Evolutionary conservation across 2,888 invertebrate genomes (phyloP), one percentile per base, ranked within the genome.

Genomic region (Hypolimnas misippus): DNA sequence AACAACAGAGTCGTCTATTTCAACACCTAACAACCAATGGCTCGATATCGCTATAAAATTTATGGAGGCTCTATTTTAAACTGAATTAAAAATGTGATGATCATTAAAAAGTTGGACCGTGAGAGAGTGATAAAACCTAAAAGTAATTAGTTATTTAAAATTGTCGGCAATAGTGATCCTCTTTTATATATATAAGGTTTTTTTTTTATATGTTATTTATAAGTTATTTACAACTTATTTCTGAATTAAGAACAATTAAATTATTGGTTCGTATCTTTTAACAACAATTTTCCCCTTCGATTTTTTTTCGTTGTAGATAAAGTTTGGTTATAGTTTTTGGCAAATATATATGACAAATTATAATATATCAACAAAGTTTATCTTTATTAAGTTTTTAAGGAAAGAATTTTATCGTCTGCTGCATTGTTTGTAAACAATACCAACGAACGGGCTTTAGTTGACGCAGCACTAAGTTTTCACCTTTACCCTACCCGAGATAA

Each of bases 1-100:
- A 59, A 50, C 64, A 52, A 58, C 58, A 40, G 42, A 58, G 40
- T 52, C 58, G 50, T 65, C 50, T 61, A 61, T 61, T 49, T 42
- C 55, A 38, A 55, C 40, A 59, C 56, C 56, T 57, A 58, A 59
- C 61, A 57, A 55, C 63, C 59, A 56, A 53, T 56, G 54, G 42
- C 59, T 59, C 57, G 63, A 57, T 81, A 78, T 83, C 80, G 85
- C 83, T 83, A 86, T 88, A 88, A 89, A 88, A 85, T 89, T 89
- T 89, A 89, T 88, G 81, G 78, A 78, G 83, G 82, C 82, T 83
- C 84, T 83, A 89, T 87, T 89, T 89, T 87, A 84, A 81, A 84
- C 83, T 87, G 87, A 87, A 89, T 89, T 89, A 88, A 89, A 86
- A 86, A 82, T 77, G 81, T 82, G 82, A 83, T 84, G 79, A 78